Base-by-base conservation (phyloP, 2,113 vertebrate species). In the Sapajus apella region DNA sequence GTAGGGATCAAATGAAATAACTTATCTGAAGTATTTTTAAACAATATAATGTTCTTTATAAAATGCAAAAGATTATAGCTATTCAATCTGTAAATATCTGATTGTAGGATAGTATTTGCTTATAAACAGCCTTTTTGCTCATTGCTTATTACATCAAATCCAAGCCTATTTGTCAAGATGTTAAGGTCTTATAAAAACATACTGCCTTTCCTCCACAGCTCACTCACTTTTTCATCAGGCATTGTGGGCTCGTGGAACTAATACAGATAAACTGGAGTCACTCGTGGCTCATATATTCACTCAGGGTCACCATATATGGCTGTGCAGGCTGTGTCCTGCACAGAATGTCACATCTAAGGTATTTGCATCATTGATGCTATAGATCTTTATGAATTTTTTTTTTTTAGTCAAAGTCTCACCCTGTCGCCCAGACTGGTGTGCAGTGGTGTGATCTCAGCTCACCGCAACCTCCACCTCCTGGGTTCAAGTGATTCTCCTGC, bases 91-190 rank as follows among this genome's bases (percentile, higher is more conserved):
- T 77, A 91, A 72, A 87, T 43, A 75, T 61, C 84, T 93, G 81
- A 89, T 68, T 89, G 70, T 90, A 90, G 85, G 58, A 58, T 7
- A 90, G 18, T 32, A 80, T 40, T 37, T 52, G 64, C 56, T 77
- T 91, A 94, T 40, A 50, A 96, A 76, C 32, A 95, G 81, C 47
- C 17, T 40, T 87, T 96, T 72, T 87, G 73, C 56, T 79, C 32
- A 68, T 77, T 84, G 70, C 13, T 35, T 79, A 47, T 77, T 35
- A 83, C 6, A 80, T 93, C 37, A 52, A 35, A 91, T 83, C 4
- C 50, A 94, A 86, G 14, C 25, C 32, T 27, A 61, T 94, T 70
- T 79, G 75, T 27, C n/a, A 68, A 68, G 79, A 79, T n/a, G 43
- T 37, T 23, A 92, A 86, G 56, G 80, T 61, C 66, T 55, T 91